A percentile compares a stretch with the other conserved stretches of the same genome.
Evolutionary conservation across 1,140 invertebrate genomes (phyloP).

Genomic region (Hermetia illucens): DNA sequence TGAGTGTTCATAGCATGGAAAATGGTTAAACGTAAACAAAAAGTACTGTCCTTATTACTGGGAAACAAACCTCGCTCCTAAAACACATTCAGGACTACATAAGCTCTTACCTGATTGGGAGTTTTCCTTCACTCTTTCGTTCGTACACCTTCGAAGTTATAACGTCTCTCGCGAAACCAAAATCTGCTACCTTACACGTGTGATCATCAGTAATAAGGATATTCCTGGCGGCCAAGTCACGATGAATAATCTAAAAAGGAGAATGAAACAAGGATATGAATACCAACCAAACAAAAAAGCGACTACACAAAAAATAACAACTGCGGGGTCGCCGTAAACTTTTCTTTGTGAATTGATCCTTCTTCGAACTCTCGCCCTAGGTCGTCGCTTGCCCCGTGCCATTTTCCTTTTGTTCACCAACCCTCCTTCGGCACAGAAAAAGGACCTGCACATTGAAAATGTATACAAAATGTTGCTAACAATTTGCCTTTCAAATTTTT

Average conservation of each 20-base stretch:
- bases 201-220: conserved; percentile 77
- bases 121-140: conserved; percentile 71
- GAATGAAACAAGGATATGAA: conserved; percentile 3
- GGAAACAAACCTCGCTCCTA: not conserved
- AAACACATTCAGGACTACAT: not conserved
- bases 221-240: conserved; percentile 84
- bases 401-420: too few species aligned
- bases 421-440: too few species aligned
- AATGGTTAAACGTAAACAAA: not conserved
- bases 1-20: not conserved
- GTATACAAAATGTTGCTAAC: too few species aligned
- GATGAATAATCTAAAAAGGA: conserved; percentile 63
- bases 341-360: too few species aligned
- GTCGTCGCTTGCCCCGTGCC: too few species aligned
- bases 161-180: conserved; percentile 81
- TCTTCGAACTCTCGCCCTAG: too few species aligned
- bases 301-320: too few species aligned
- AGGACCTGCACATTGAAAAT: too few species aligned
- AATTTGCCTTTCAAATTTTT: too few species aligned
- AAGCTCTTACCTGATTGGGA: conserved; percentile 44
- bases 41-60: not conserved
- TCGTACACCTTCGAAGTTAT: conserved; percentile 75
- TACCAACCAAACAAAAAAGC: conserved; percentile 1
- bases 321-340: too few species aligned
- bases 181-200: conserved; percentile 86